phyloP scores from a whole-genome alignment of 2,797 vertebrate genomes.

The Ptychobarbus kaznakovi region DNA sequence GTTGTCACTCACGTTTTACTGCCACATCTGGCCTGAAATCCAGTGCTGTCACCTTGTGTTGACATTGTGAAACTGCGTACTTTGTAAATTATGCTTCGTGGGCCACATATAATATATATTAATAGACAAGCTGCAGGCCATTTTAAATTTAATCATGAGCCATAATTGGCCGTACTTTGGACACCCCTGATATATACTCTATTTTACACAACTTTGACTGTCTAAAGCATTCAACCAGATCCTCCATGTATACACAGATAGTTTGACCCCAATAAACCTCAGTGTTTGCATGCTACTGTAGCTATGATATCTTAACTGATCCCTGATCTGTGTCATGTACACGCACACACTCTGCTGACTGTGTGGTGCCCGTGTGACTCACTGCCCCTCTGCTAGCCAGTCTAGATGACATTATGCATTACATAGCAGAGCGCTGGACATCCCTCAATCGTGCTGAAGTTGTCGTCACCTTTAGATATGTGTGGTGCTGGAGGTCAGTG shows the following conservation, averaged over 20 bases:
- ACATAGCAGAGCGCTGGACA: conserved; percentile 17
- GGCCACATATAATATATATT: neutral
- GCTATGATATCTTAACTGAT: conserved; percentile 30
- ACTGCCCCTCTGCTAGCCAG: no score
- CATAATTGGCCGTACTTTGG: neutral
- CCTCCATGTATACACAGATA: neutral
- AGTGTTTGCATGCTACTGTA: conserved; percentile 28
- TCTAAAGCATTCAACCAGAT: neutral
- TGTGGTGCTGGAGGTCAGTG: no score
- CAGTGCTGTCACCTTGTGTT: neutral
- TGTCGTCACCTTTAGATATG: no score
- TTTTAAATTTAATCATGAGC: neutral
- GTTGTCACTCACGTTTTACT: neutral
- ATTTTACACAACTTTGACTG: neutral
- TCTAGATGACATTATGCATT: no score
- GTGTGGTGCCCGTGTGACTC: conserved; percentile 25
- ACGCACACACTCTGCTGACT: conserved; percentile 16
- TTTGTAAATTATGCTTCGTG: neutral
- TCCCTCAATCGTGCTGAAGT: no score
- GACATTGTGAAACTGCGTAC: neutral
- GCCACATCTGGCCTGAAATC: conserved; percentile 4
- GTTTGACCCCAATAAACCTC: conserved; percentile 8
- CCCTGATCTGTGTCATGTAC: conserved; percentile 23
- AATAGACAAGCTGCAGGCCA: neutral
- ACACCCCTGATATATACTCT: neutral